Evolutionary conservation across 2,888 invertebrate genomes (phyloP).

Genomic region (Idaea biselata): DNA sequence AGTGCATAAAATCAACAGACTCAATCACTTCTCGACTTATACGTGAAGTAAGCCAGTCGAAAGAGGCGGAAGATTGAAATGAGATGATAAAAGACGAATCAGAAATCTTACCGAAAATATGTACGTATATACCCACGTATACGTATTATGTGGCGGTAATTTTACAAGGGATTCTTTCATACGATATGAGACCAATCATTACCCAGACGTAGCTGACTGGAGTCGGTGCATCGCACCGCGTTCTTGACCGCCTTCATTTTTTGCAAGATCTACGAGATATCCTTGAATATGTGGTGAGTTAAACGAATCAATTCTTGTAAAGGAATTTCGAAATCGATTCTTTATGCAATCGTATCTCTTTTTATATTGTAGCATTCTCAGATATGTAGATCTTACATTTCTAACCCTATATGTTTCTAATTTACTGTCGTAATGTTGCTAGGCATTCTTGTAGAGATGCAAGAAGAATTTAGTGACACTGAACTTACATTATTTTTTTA

Average conservation of each 20-base stretch:
- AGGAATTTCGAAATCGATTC: conserved; percentile 49
- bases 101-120: conserved; percentile 77
- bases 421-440: too few species aligned
- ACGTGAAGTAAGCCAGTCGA: conserved; percentile 64
- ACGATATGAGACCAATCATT: conserved; percentile 77
- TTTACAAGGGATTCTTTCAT: conserved; percentile 71
- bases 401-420: too few species aligned
- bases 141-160: conserved; percentile 74
- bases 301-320: conserved; percentile 59
- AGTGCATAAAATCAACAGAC: conserved; percentile 54
- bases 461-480: too few species aligned
- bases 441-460: too few species aligned
- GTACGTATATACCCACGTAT: conserved; percentile 63
- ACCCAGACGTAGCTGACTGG: conserved; percentile 46
- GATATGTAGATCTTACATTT: conserved; percentile 17
- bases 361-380: conserved; percentile 38
- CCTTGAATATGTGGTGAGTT: conserved; percentile 56
- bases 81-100: conserved; percentile 71
- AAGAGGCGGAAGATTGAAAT: conserved; percentile 76
- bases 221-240: conserved; percentile 52
- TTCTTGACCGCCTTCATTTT: conserved; percentile 40
- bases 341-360: conserved; percentile 28
- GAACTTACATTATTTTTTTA: too few species aligned
- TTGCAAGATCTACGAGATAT: conserved; percentile 69
- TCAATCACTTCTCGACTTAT: conserved; percentile 59